A percentile compares a stretch with the other conserved stretches of the same genome.
These are phyloP conservation scores for Proteles cristata DNA, from an alignment of 2,113 vertebrate species.

Conservation along the genomic window DNA sequence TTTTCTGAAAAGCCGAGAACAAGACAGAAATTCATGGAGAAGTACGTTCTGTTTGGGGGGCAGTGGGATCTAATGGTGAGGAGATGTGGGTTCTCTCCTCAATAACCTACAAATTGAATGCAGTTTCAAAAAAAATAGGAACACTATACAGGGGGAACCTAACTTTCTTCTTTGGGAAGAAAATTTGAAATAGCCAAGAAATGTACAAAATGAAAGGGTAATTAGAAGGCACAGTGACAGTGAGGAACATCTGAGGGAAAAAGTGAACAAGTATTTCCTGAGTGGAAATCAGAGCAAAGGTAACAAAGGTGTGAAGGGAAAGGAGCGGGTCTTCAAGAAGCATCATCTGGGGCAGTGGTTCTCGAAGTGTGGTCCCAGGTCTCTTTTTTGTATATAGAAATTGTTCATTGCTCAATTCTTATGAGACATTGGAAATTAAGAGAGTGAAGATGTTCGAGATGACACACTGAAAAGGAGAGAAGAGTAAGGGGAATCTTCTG, in stretches of 20 bases:
- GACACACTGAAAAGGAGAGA: background rate
- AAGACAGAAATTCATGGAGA: background rate
- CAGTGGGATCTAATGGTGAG: background rate
- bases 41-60: background rate
- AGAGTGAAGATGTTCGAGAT: background rate
- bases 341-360: background rate
- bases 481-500: background rate
- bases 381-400: background rate
- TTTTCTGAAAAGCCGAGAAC: background rate
- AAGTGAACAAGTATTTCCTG: background rate
- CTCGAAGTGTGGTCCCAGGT: background rate
- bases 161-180: background rate
- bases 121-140: background rate
- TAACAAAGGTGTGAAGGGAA: background rate
- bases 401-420: background rate
- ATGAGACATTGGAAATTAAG: background rate
- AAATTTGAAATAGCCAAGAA: slow-evolving; percentile 16
- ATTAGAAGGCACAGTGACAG: background rate
- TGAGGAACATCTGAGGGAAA: background rate
- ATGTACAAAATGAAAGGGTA: background rate
- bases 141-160: background rate
- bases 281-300: background rate
- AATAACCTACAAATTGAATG: background rate
- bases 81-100: background rate
- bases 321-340: background rate